Conservation (phyloP, 2,888 invertebrate genomes). For the Leucoptera coffeella region DNA sequence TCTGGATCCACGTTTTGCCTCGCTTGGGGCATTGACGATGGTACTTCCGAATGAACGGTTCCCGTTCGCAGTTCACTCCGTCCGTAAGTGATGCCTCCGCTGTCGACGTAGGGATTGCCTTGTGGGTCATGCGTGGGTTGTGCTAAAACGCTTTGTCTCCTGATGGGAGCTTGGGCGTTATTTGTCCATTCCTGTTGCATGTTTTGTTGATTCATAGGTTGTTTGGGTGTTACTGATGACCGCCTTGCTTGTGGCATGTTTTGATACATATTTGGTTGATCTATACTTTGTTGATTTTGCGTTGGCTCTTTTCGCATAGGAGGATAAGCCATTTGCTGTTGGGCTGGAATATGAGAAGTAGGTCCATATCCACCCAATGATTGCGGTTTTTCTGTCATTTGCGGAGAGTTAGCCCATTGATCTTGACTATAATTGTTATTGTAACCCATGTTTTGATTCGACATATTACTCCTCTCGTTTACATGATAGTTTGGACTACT, state of each 20-base stretch:
- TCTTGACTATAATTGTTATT: slow-evolving; percentile 28
- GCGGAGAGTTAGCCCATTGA: slow-evolving; percentile 20
- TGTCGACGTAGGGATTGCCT: slow-evolving; percentile 21
- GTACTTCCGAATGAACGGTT: slow-evolving; percentile 31
- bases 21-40: slow-evolving; percentile 17
- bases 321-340: no score
- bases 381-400: slow-evolving; percentile 19
- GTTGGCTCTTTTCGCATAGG: slow-evolving; percentile 18
- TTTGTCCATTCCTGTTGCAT: slow-evolving; percentile 30
- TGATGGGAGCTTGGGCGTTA: slow-evolving; percentile 16
- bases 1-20: slow-evolving; percentile 15
- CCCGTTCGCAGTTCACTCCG: slow-evolving; percentile 30
- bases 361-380: slow-evolving; percentile 15
- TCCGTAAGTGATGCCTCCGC: slow-evolving; percentile 17
- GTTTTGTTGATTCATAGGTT: slow-evolving; percentile 21
- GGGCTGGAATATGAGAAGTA: slow-evolving; percentile 12
- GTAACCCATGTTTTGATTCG: slow-evolving; percentile 24
- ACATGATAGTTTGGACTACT: slow-evolving; percentile 27
- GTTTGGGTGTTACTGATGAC: slow-evolving; percentile 22
- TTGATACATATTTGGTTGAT: slow-evolving; percentile 24
- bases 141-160: slow-evolving; percentile 33
- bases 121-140: slow-evolving; percentile 27
- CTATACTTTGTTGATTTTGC: slow-evolving; percentile 24
- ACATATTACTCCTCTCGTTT: slow-evolving; percentile 24
- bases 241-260: slow-evolving; percentile 24